These are phyloP conservation scores for Phataginus tetradactyla DNA, from an alignment of 2,797 vertebrate genomes.

Conservation along the genomic window DNA sequence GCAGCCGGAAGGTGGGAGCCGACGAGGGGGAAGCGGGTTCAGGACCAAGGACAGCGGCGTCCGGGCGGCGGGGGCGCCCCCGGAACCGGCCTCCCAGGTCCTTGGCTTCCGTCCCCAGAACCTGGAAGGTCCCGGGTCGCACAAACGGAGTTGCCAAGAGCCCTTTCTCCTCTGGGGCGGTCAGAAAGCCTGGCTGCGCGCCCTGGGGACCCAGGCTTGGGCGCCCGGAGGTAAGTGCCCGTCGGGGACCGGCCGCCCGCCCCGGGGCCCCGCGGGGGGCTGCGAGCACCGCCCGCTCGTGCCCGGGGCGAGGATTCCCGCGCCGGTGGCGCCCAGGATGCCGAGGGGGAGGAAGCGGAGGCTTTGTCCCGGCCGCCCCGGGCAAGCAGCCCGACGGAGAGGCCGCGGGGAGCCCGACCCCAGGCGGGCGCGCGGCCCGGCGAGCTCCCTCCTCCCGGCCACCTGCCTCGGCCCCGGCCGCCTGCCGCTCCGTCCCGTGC, in stretches of 20 bases:
- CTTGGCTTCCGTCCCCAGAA: not conserved
- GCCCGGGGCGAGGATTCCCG: not conserved
- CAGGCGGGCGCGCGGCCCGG: not conserved
- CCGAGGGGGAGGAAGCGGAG: not conserved
- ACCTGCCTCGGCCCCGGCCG: not conserved
- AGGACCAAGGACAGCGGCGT: conserved; percentile 56
- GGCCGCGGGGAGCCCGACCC: too few relatives aligned
- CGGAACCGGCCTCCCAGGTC: not conserved
- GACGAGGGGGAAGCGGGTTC: not conserved
- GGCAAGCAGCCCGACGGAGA: not conserved
- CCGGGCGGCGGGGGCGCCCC: rapidly evolving
- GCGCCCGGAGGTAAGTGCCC: not conserved
- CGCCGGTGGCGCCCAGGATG: not conserved
- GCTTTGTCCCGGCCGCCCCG: not conserved
- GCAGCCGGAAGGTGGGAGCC: rapidly evolving
- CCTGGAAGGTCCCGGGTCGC: not conserved
- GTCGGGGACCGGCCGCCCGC: not conserved
- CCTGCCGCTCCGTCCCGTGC: not conserved
- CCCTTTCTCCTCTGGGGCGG: not conserved
- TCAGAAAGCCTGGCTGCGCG: not conserved
- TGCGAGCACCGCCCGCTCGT: not conserved
- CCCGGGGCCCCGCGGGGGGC: not conserved
- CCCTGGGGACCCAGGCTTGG: not conserved
- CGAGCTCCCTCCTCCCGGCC: not conserved
- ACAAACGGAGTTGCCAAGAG: not conserved